Percentiles rank a stretch among this genome's conserved stretches.
Conservation (phyloP, 2,888 invertebrate genomes). For the Heliconius erato region DNA sequence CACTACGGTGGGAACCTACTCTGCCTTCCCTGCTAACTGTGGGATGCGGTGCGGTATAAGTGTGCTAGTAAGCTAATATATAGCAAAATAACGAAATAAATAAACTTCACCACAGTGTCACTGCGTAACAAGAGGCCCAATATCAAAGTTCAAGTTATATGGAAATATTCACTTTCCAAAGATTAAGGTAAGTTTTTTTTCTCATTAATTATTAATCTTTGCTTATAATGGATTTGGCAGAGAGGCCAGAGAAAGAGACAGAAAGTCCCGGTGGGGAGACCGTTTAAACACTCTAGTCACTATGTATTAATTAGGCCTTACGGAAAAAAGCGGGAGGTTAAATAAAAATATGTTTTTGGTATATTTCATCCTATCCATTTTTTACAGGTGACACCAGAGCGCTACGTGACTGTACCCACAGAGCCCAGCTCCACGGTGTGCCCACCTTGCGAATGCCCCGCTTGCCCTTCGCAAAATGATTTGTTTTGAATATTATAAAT, state of each 20-base stretch:
- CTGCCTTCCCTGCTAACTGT: background rate
- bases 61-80: background rate
- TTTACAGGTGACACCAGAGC: slow-evolving; percentile 59
- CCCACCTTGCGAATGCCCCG: slow-evolving; percentile 63
- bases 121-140: slow-evolving; percentile 68
- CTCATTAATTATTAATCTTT: too few relatives aligned
- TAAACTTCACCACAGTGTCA: slow-evolving; percentile 62
- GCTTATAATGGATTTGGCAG: too few relatives aligned
- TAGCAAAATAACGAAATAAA: background rate
- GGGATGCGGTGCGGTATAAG: background rate
- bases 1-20: background rate
- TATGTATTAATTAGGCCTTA: too few relatives aligned
- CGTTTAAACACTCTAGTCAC: too few relatives aligned
- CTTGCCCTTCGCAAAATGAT: slow-evolving; percentile 22
- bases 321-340: too few relatives aligned
- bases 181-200: slow-evolving; percentile 61
- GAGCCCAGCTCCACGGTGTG: slow-evolving; percentile 59
- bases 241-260: too few relatives aligned
- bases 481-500: background rate
- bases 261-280: too few relatives aligned
- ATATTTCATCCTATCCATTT: too few relatives aligned
- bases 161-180: slow-evolving; percentile 72
- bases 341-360: too few relatives aligned
- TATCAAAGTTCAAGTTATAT: slow-evolving; percentile 64
- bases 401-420: slow-evolving; percentile 58